Evolutionary conservation across 2,888 invertebrate genomes (phyloP), one percentile per base, ranked within the genome.

Genomic region (Lycophotia porphyrea): DNA sequence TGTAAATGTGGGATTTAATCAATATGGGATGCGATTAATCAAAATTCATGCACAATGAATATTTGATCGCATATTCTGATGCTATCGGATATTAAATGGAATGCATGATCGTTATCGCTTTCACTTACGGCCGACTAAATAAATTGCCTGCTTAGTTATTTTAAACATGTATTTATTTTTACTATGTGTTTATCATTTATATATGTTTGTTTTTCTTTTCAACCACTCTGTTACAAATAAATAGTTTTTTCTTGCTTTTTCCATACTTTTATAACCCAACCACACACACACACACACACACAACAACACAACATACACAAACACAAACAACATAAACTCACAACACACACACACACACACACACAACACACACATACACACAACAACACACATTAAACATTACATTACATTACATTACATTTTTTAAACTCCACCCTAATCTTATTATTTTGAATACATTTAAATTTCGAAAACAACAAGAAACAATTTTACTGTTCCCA

Each of bases 11-110:
- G 24, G 39, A 60, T 65, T 66, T 75, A 52, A 81, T 80, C n/a
- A 60, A 69, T 79, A 65, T 58, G 34, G 21, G 34, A 74, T 66
- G 70, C 55, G 42, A 67, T 71, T 76, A 81, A 80, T 64, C 44
- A 15, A 63, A 73, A 74, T 73, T 63, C 49, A 74, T 60, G 58
- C 58, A 64, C 47, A 68, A 68, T 74, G 58, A 65, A 69, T 80
- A 80, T 74, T 79, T 65, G 49, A 74, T 55, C 11, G 34, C 15
- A 18, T 58, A 58, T 64, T 73, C 49, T 18, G 42, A 55, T 24
- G 63, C 13, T 52, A 65, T 49, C 15, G 27, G 24, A 58, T 31
- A n/a, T 44, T 60, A 52, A 60, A 66, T 39, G 3, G 2, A 52
- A n/a, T 47, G 36, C 34, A 24, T 24, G 42, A 64, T 65, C 31